A percentile compares a stretch with the other conserved stretches of the same genome.
Evolutionary conservation across 2,888 invertebrate genomes (phyloP).

Genomic region (Ariolimax columbianus): DNA sequence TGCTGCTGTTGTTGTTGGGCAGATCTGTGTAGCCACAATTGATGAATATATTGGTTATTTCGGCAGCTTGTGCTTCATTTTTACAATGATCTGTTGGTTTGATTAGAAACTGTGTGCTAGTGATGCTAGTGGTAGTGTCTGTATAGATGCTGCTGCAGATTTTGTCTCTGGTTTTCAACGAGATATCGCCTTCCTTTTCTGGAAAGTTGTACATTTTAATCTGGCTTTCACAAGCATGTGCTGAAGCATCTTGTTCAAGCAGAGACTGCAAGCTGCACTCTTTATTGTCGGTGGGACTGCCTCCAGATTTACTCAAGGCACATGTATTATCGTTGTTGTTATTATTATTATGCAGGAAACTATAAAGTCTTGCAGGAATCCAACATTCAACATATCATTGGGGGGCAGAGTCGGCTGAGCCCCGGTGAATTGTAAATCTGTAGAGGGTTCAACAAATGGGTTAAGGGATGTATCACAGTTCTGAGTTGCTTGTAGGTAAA

Average conservation of each 20-base stretch:
- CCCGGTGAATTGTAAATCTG: neutral
- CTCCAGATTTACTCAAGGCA: neutral
- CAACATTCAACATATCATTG: neutral
- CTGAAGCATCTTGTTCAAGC: neutral
- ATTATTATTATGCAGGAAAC: neutral
- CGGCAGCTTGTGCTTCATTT: neutral
- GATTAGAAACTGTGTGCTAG: conserved; percentile 52
- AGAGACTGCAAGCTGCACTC: neutral
- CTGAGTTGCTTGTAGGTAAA: neutral
- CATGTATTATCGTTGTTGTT: neutral
- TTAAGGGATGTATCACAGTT: neutral
- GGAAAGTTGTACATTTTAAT: neutral
- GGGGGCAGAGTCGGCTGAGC: neutral
- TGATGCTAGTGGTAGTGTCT: conserved; percentile 54
- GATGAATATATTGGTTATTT: neutral
- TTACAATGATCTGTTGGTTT: conserved; percentile 4
- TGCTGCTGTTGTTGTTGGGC: neutral
- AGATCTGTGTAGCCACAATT: conserved; percentile 12
- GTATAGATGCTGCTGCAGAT: conserved; percentile 53
- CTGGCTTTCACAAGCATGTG: neutral
- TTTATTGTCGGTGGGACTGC: neutral
- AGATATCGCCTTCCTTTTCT: neutral
- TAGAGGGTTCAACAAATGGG: conserved; percentile 14
- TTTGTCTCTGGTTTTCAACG: neutral
- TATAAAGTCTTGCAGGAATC: neutral